Base-by-base conservation (phyloP, 1,140 invertebrate species). In the Drosophila santomea region DNA sequence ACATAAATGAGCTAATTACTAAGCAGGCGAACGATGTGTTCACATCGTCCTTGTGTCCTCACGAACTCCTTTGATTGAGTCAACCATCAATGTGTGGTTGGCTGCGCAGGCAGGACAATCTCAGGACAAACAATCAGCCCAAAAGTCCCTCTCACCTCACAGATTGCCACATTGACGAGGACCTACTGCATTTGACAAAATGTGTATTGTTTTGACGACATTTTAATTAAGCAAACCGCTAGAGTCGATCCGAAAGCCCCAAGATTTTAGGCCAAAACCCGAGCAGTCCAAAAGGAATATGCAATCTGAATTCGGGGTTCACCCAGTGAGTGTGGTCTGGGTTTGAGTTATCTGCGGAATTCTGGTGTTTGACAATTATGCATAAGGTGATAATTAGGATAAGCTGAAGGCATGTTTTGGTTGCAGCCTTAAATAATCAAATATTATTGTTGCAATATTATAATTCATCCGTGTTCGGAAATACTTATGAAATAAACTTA, bases 1-100 rank as follows among this genome's bases (percentile, higher is more conserved):
- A 74, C 77, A 84, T 84, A 89, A 84, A 84, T 80, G 84, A 77
- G 72, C 84, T 88, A 88, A 88, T 88, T 88, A 88, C 76, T 72
- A 41, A 35, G 47, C 44, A 69, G 63, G 71, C 56, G 59, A 28
- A 23, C 15, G 11, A 41, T 3, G 25, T 38, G 23, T 20, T 12
- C 41, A 23, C 17, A 28, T 44, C 47, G 48, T 61, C 54, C 25
- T 56, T 62, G 15, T 55, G 39, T 57, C 32, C 7, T 8, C 8
- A 3, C 32, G 11, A 14, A 56, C 41, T 36, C 17, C 54, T 76
- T 60, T 88, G 82, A 86, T 82, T 82, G 78, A 82, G 43, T 79
- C 59, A 86, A 81, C 82, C 78, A 78, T 68, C 63, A 69, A 66
- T 66, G 48, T 88, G 79, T 25, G 75, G 62, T 79, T 36, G 20